Evolutionary conservation across 1,140 invertebrate species (phyloP).

Genomic region (Pectinophora gossypiella): DNA sequence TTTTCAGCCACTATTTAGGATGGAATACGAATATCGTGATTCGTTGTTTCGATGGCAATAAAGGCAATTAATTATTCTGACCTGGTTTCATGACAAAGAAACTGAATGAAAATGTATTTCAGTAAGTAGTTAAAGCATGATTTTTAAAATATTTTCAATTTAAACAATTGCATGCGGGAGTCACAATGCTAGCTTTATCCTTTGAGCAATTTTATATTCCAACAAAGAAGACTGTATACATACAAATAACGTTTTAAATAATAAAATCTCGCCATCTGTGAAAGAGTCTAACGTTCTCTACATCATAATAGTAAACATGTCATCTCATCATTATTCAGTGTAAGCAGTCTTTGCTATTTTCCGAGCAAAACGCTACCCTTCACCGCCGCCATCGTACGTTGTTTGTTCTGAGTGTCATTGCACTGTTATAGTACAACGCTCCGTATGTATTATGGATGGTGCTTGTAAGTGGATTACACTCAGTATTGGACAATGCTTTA

Average conservation of each 20-base stretch:
- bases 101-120: too few species aligned
- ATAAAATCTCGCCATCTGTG: neutral
- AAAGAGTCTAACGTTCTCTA: neutral
- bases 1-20: too few species aligned
- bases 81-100: too few species aligned
- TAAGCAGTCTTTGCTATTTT: constrained; percentile 2
- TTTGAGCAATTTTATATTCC: too few species aligned
- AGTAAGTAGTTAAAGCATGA: too few species aligned
- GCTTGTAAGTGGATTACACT: constrained; percentile 30
- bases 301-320: constrained; percentile 1
- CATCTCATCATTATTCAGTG: constrained; percentile 3
- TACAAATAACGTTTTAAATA: neutral
- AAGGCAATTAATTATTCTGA: too few species aligned
- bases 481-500: constrained; percentile 28
- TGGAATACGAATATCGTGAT: too few species aligned
- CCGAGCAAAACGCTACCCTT: neutral
- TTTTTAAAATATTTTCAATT: too few species aligned
- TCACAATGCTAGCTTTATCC: too few species aligned
- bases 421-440: constrained; percentile 17
- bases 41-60: too few species aligned
- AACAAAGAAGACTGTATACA: too few species aligned
- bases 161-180: too few species aligned
- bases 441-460: constrained; percentile 16
- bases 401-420: constrained; percentile 21
- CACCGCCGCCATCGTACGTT: constrained; percentile 8